These are phyloP conservation scores for Fulica atra DNA, from an alignment of 2,113 vertebrate species.

Conservation along the genomic window DNA sequence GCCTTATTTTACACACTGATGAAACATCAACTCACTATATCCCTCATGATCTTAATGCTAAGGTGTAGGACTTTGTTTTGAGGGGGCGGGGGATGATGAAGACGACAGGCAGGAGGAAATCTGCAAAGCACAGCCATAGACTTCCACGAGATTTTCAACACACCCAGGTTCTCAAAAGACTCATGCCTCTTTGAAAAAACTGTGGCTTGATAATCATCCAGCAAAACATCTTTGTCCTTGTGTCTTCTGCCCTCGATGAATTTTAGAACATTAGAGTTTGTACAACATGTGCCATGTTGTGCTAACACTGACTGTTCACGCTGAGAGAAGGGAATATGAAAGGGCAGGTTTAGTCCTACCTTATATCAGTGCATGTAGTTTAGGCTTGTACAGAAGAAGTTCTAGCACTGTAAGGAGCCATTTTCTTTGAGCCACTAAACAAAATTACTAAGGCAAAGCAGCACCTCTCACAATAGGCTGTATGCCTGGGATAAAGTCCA, in stretches of 20 bases:
- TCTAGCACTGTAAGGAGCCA: background rate
- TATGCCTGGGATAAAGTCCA: background rate
- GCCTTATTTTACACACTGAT: background rate
- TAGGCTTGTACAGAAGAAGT: background rate
- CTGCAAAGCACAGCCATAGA: background rate
- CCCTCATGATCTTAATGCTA: background rate
- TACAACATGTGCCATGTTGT: background rate
- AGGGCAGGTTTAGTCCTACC: background rate
- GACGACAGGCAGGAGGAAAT: rapidly evolving
- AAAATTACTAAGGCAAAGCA: background rate
- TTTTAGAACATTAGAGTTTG: background rate
- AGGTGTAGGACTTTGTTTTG: background rate
- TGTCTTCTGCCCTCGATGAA: background rate
- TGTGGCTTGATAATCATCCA: background rate
- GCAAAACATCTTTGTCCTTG: background rate
- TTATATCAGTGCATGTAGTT: background rate
- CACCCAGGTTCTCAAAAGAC: background rate
- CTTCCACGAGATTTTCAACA: background rate
- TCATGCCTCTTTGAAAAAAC: background rate
- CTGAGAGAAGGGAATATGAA: background rate
- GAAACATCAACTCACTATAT: background rate
- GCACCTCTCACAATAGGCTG: background rate
- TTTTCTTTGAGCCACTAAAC: background rate
- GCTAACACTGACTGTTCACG: rapidly evolving
- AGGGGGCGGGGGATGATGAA: background rate